Conservation (phyloP, 2,113 vertebrate species). For the Cyanistes caeruleus region DNA sequence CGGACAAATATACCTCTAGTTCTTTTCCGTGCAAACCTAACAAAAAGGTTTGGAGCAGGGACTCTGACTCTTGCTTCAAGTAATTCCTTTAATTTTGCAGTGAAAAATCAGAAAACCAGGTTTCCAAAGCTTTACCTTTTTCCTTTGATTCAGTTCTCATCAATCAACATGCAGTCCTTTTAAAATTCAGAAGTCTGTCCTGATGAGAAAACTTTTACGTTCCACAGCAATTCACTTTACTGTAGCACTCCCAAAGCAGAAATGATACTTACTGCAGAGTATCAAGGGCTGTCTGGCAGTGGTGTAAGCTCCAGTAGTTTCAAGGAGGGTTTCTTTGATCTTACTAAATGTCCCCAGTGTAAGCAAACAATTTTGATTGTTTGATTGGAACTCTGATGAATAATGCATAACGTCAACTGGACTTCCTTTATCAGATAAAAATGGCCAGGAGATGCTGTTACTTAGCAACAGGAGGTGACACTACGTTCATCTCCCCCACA, state of each 20-base stretch:
- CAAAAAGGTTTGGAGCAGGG: background rate
- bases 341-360: conserved; percentile 70
- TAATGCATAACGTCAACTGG: conserved; percentile 79
- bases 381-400: conserved; percentile 79
- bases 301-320: conserved; percentile 61
- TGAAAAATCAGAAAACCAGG: conserved; percentile 17
- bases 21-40: background rate
- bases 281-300: background rate
- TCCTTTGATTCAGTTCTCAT: background rate
- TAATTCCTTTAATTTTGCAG: background rate
- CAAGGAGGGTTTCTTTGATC: conserved; percentile 69
- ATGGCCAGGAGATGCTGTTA: conserved; percentile 80
- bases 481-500: conserved; percentile 72
- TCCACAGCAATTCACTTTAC: conserved; percentile 27
- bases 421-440: conserved; percentile 82
- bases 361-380: conserved; percentile 81
- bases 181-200: conserved; percentile 45
- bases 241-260: conserved; percentile 43
- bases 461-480: conserved; percentile 84
- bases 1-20: conserved; percentile 22
- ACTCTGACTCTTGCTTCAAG: background rate
- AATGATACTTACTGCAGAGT: conserved; percentile 74
- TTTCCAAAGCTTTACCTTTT: conserved; percentile 5
- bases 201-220: conserved; percentile 63
- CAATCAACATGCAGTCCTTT: background rate